These are phyloP conservation scores for Speoplatyrhinus poulsoni DNA, from an alignment of 2,113 vertebrate species.

Conservation along the genomic window DNA sequence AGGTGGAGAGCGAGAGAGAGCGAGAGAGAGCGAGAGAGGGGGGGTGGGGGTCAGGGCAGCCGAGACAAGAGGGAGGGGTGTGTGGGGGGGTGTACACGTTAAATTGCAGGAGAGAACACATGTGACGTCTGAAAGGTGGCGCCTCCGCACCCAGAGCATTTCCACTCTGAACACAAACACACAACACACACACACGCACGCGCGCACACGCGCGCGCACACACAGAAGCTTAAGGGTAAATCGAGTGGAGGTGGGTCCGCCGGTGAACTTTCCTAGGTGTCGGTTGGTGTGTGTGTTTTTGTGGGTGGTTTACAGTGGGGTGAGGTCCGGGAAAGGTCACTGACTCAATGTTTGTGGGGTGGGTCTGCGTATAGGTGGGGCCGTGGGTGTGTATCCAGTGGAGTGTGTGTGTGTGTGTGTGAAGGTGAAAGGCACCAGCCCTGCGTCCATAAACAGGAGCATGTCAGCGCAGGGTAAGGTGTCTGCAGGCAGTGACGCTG, in stretches of 20 bases:
- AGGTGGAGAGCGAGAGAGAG: neutral
- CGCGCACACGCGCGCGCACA: neutral
- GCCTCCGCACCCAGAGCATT: slow-evolving; percentile 65
- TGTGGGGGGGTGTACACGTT: slow-evolving; percentile 36
- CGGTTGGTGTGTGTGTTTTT: neutral
- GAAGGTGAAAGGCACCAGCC: slow-evolving; percentile 42
- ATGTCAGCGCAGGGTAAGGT: slow-evolving; percentile 57
- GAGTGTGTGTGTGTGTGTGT: neutral
- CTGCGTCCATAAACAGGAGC: slow-evolving; percentile 59
- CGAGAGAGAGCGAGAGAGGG: neutral
- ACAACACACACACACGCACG: neutral
- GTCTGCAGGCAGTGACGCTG: slow-evolving; percentile 45
- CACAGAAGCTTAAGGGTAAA: neutral
- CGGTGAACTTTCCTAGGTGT: neutral
- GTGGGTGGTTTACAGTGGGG: slow-evolving; percentile 23
- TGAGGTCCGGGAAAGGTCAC: slow-evolving; percentile 35
- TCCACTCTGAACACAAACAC: slow-evolving; percentile 64
- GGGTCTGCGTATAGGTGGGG: slow-evolving; percentile 41
- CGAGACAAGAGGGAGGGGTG: slow-evolving; percentile 11
- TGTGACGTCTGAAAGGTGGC: slow-evolving; percentile 61
- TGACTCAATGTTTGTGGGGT: slow-evolving; percentile 54
- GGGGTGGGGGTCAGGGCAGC: neutral
- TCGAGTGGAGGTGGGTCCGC: neutral
- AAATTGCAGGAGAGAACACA: slow-evolving; percentile 57
- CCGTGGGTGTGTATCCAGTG: slow-evolving; percentile 1